A percentile compares a stretch with the other conserved stretches of the same genome.
These are phyloP conservation scores for Poicephalus meyeri DNA, from an alignment of 2,113 vertebrate species.

Conservation along the genomic window DNA sequence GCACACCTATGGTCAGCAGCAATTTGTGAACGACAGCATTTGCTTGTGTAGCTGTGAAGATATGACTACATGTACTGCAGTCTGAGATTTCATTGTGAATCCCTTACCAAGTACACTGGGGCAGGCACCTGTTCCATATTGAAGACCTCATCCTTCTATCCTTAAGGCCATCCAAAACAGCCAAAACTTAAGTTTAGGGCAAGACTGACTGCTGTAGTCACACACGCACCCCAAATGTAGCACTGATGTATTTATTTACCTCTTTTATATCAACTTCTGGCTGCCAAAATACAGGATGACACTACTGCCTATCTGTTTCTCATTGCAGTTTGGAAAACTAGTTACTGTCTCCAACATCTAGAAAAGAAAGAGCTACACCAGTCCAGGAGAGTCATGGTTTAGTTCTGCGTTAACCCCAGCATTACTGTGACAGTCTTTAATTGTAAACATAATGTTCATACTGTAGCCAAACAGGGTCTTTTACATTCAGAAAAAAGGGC, in stretches of 20 bases:
- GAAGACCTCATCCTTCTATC: neutral
- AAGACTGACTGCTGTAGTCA: neutral
- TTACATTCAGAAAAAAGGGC: neutral
- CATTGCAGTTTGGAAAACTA: neutral
- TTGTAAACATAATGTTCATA: neutral
- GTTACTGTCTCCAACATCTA: neutral
- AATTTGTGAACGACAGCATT: neutral
- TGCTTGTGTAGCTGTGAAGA: neutral
- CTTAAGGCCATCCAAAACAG: neutral
- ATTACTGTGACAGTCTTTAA: neutral
- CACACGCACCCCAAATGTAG: neutral
- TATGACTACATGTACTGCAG: neutral
- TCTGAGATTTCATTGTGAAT: neutral
- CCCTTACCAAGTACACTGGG: neutral
- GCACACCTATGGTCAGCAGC: neutral
- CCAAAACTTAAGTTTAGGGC: neutral
- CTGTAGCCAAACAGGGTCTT: neutral
- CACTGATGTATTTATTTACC: neutral
- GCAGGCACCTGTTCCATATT: neutral
- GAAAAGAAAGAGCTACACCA: neutral
- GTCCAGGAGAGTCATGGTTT: neutral
- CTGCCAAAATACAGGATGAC: neutral
- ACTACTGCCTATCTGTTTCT: neutral
- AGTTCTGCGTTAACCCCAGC: neutral
- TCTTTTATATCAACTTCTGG: neutral